phyloP scores from a whole-genome alignment of 2,113 vertebrate genomes.

The Pandion haliaetus region DNA sequence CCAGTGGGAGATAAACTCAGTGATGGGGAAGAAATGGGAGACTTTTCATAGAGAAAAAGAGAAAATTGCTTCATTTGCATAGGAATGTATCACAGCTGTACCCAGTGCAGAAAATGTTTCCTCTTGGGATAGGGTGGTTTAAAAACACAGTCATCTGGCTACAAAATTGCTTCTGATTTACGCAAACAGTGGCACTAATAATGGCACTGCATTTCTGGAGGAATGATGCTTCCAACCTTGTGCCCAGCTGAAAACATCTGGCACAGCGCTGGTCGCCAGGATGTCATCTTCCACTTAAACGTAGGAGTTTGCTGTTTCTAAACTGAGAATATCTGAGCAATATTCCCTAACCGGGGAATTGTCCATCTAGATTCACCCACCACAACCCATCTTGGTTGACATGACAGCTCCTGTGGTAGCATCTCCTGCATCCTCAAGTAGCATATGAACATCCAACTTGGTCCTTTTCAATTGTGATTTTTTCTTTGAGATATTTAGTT shows the following conservation, averaged over 20 bases:
- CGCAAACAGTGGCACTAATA: neutral
- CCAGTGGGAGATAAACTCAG: neutral
- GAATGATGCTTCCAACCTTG: neutral
- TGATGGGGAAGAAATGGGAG: neutral
- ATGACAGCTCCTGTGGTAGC: neutral
- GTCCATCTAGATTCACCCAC: neutral
- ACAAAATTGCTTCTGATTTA: neutral
- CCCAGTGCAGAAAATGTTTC: neutral
- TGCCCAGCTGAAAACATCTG: neutral
- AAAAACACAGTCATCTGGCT: neutral
- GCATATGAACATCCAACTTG: neutral
- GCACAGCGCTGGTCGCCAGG: neutral
- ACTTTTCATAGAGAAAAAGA: conserved; percentile 7
- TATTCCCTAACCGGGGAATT: neutral
- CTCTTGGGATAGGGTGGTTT: neutral
- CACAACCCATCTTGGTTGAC: neutral
- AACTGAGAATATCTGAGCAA: neutral
- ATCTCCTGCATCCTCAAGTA: neutral
- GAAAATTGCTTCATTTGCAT: conserved; percentile 39
- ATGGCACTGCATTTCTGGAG: neutral
- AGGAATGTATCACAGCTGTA: conserved; percentile 42
- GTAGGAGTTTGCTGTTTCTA: neutral
- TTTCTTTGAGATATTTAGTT: neutral
- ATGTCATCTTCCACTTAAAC: neutral
- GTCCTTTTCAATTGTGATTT: neutral